These are phyloP conservation scores for Rhysida immarginata DNA, from an alignment of 1,140 invertebrate genomes.

Conservation along the genomic window DNA sequence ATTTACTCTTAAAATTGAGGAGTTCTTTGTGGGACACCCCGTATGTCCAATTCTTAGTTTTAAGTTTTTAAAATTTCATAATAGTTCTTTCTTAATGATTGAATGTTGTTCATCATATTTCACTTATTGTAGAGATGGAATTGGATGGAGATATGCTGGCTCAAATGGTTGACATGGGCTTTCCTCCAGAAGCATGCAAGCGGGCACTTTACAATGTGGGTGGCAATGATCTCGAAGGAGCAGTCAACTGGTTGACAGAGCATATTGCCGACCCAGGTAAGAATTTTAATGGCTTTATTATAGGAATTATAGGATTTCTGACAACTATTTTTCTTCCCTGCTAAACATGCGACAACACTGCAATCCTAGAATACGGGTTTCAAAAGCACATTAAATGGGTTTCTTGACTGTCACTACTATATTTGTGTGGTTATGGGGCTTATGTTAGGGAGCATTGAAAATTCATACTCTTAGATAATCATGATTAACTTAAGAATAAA, in stretches of 20 bases:
- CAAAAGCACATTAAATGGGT: too few species aligned
- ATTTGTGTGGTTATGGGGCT: not conserved
- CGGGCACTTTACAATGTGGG: not conserved
- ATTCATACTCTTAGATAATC: too few species aligned
- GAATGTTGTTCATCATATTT: too few species aligned
- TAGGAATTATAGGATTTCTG: not conserved
- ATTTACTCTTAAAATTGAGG: too few species aligned
- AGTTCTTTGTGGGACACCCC: too few species aligned
- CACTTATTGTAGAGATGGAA: not conserved
- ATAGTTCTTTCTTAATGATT: too few species aligned
- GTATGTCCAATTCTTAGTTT: too few species aligned
- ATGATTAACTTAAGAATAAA: too few species aligned
- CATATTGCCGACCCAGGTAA: not conserved
- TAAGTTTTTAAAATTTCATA: too few species aligned
- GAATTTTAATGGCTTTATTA: not conserved
- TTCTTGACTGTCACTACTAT: not conserved
- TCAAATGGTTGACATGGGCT: not conserved
- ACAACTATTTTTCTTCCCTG: not conserved
- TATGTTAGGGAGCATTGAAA: too few species aligned
- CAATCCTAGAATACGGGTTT: too few species aligned
- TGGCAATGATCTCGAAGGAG: not conserved
- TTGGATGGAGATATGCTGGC: not conserved
- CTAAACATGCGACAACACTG: not conserved
- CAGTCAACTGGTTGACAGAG: not conserved
- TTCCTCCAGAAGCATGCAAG: not conserved